Conservation (phyloP, 2,888 invertebrate genomes). For the Pyrocoelia pectoralis region DNA sequence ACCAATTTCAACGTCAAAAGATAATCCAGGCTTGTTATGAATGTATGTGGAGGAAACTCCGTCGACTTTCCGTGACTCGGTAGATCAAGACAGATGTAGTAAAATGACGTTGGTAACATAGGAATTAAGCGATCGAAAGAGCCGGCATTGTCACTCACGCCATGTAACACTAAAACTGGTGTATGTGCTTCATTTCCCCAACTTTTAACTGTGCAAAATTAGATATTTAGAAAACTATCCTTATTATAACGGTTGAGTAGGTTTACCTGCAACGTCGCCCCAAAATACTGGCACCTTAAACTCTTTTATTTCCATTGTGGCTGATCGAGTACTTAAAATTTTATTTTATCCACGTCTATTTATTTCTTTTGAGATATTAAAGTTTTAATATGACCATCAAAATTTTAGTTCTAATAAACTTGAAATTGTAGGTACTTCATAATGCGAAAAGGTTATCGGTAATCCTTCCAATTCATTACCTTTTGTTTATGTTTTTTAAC, state of each 20-base stretch:
- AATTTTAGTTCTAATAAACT: no score
- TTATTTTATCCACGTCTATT: no score
- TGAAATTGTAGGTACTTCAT: no score
- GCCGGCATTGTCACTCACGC: constrained; percentile 67
- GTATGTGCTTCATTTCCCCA: constrained; percentile 67
- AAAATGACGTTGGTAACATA: constrained; percentile 60
- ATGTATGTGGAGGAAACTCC: constrained; percentile 58
- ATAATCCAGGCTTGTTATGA: constrained; percentile 59
- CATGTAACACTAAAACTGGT: constrained; percentile 67
- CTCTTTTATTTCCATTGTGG: neutral
- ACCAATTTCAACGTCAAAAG: constrained; percentile 53
- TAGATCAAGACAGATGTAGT: constrained; percentile 63
- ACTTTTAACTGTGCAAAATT: constrained; percentile 65
- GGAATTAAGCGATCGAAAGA: constrained; percentile 66
- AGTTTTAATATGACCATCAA: no score
- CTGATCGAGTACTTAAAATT: no score
- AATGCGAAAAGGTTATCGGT: no score
- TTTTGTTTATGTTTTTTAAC: no score
- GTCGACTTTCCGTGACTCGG: constrained; percentile 70
- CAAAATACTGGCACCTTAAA: neutral
- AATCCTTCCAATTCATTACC: no score
- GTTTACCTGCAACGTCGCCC: neutral
- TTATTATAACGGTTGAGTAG: neutral
- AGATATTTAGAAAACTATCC: constrained; percentile 25
- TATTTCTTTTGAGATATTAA: no score